Evolutionary conservation across 2,113 vertebrate species (phyloP).

Genomic region (Ptilonorhynchus violaceus): DNA sequence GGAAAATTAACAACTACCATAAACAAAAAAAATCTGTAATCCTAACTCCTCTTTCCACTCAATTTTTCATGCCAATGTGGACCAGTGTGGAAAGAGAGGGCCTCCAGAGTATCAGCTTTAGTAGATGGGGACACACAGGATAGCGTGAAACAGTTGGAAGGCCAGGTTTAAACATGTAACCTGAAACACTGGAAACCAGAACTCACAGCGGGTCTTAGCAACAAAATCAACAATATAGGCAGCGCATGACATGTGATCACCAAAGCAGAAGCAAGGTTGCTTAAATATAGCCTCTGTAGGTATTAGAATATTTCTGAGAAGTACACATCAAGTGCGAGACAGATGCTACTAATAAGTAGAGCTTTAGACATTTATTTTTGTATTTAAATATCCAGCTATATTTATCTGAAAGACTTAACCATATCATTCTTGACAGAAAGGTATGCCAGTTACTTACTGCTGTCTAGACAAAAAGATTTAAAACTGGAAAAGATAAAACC

Average conservation of each 20-base stretch:
- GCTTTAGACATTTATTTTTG: conserved; percentile 73
- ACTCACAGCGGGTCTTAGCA: conserved; percentile 68
- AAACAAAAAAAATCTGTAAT: conserved; percentile 50
- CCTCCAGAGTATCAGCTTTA: conserved; percentile 53
- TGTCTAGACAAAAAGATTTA: conserved; percentile 71
- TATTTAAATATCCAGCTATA: conserved; percentile 69
- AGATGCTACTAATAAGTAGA: conserved; percentile 72
- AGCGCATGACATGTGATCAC: conserved; percentile 68
- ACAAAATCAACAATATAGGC: conserved; percentile 76
- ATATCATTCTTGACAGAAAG: conserved; percentile 56
- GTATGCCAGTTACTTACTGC: conserved; percentile 62
- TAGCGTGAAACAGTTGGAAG: conserved; percentile 65
- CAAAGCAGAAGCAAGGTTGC: conserved; percentile 66
- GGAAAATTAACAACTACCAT: conserved; percentile 36
- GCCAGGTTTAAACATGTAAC: conserved; percentile 70
- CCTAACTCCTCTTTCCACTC: conserved; percentile 52
- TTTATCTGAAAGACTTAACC: conserved; percentile 72
- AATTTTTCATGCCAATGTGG: conserved; percentile 16
- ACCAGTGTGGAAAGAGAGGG: conserved; percentile 39
- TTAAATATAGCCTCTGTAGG: conserved; percentile 75
- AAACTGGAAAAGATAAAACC: conserved; percentile 52
- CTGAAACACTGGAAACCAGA: conserved; percentile 71
- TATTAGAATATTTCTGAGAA: conserved; percentile 75
- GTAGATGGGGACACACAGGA: conserved; percentile 11
- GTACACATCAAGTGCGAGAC: conserved; percentile 68